phyloP scores from a whole-genome alignment of 2,797 vertebrate species.

The Silurus aristotelis region DNA sequence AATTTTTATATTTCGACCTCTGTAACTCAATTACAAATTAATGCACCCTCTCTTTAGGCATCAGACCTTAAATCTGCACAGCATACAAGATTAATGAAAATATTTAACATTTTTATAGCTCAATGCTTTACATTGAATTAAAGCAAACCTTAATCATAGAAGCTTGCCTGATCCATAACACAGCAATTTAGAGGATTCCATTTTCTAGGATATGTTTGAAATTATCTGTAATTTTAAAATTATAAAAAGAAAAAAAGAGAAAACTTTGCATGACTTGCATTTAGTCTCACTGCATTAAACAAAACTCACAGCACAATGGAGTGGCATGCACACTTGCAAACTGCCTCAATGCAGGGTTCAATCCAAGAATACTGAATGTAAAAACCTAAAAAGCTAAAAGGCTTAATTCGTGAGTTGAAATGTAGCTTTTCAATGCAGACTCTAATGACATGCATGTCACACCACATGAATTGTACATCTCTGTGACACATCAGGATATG shows the following conservation, averaged over 20 bases:
- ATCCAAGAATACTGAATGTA: background rate
- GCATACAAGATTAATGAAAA: background rate
- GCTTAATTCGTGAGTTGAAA: background rate
- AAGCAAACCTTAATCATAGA: background rate
- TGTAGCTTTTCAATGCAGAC: background rate
- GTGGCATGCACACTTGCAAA: background rate
- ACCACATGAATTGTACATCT: background rate
- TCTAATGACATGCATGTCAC: background rate
- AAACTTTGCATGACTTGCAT: background rate
- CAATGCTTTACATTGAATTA: background rate
- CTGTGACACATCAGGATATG: background rate
- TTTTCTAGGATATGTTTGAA: background rate
- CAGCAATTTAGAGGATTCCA: background rate
- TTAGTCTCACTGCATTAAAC: background rate
- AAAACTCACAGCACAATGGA: background rate
- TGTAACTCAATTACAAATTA: background rate
- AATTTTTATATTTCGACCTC: background rate
- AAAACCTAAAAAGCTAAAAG: background rate
- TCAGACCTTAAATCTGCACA: background rate
- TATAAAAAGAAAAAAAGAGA: too few species aligned
- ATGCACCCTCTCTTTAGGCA: background rate
- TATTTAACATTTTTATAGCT: background rate
- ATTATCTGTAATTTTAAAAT: too few species aligned
- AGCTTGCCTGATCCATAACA: background rate
- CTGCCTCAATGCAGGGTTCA: background rate